phyloP scores from a whole-genome alignment of 2,888 invertebrate species.

The Torymus aiolomorphi region DNA sequence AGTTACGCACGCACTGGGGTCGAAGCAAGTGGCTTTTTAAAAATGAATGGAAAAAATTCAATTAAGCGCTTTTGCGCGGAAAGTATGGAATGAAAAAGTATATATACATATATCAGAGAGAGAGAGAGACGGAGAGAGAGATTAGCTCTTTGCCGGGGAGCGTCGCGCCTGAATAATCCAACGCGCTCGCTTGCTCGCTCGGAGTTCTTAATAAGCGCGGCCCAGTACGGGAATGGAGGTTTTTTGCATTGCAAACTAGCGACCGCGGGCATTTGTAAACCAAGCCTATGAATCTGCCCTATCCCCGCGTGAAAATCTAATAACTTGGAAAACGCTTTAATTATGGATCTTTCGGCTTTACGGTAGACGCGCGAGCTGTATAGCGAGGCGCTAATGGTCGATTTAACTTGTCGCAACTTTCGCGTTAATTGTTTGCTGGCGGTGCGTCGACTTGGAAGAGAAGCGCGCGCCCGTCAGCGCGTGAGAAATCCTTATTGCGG shows the following conservation, averaged over 20 bases:
- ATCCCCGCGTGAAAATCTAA: no score
- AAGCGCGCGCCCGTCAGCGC: no score
- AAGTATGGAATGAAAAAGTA: neutral
- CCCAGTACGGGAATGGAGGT: neutral
- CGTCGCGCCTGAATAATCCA: slow-evolving; percentile 49
- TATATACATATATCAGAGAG: no score
- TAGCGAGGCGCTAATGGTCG: no score
- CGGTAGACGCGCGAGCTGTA: neutral
- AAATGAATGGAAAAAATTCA: slow-evolving; percentile 53
- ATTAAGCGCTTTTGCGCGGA: slow-evolving; percentile 36
- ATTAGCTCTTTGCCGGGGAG: slow-evolving; percentile 32
- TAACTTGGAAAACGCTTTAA: neutral
- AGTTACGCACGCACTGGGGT: no score
- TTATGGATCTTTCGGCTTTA: no score
- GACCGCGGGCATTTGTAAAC: slow-evolving; percentile 20
- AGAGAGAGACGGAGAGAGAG: slow-evolving; percentile 29
- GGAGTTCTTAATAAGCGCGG: slow-evolving; percentile 42
- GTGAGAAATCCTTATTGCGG: no score
- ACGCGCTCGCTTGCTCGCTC: slow-evolving; percentile 12
- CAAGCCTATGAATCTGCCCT: slow-evolving; percentile 32
- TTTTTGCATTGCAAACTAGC: slow-evolving; percentile 49
- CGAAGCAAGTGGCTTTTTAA: slow-evolving; percentile 28
- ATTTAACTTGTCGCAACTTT: no score
- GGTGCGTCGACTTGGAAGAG: no score
- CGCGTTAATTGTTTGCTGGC: no score